Conservation (phyloP, 2,113 vertebrate genomes). For the Pterophyllum scalare region DNA sequence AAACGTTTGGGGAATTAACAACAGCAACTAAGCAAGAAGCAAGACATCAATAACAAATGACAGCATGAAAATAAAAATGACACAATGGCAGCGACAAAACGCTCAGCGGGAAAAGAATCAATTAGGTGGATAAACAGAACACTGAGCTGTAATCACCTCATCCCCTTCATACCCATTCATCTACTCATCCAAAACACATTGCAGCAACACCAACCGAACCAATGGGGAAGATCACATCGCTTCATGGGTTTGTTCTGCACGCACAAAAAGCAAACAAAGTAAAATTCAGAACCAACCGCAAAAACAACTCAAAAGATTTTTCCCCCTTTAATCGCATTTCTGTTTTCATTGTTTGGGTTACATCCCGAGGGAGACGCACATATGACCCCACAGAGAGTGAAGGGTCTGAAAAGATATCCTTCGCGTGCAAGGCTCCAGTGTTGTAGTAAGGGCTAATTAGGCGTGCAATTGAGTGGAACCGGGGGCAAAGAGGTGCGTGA, state of each 20-base stretch:
- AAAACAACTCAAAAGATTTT: slow-evolving; percentile 6
- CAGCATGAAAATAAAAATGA: no score
- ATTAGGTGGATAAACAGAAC: no score
- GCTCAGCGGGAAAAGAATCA: no score
- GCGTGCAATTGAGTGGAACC: slow-evolving; percentile 72
- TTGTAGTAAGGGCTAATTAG: slow-evolving; percentile 57
- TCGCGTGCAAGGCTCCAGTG: slow-evolving; percentile 34
- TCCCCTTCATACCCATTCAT: no score
- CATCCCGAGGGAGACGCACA: slow-evolving; percentile 31
- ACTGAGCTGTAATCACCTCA: no score
- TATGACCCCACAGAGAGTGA: slow-evolving; percentile 30
- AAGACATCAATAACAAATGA: no score
- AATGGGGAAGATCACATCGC: no score
- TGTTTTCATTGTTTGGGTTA: slow-evolving; percentile 15
- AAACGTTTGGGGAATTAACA: no score
- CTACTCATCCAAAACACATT: no score
- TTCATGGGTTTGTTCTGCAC: not conserved
- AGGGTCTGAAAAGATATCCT: not conserved
- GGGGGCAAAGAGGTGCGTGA: slow-evolving; percentile 33
- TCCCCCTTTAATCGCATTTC: slow-evolving; percentile 17
- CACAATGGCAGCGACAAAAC: no score
- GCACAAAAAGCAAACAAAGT: not conserved
- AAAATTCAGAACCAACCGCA: not conserved
- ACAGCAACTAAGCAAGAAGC: no score
- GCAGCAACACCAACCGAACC: no score